Evolutionary conservation across 1,140 invertebrate species (phyloP).

Genomic region (Bilobella aurantiaca): DNA sequence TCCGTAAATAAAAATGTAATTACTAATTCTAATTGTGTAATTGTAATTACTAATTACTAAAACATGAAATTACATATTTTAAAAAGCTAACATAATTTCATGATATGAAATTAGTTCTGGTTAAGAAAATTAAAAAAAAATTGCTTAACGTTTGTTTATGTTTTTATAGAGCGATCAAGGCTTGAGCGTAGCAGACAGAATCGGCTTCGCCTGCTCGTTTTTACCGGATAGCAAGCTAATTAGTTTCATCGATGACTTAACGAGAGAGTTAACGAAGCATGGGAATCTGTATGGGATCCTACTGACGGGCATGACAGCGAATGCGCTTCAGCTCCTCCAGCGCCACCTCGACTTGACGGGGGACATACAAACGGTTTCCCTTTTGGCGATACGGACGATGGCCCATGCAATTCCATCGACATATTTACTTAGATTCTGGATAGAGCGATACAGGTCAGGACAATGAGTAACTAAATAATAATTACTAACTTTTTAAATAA

Average conservation of each 20-base stretch:
- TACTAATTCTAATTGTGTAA: too few species aligned
- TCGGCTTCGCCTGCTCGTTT: slow-evolving; percentile 88
- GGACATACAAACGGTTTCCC: slow-evolving; percentile 75
- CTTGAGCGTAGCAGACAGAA: slow-evolving; percentile 73
- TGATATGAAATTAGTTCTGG: too few species aligned
- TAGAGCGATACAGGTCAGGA: slow-evolving; percentile 28
- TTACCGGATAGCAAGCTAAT: slow-evolving; percentile 66
- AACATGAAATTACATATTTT: too few species aligned
- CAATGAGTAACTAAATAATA: too few species aligned
- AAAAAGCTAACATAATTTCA: too few species aligned
- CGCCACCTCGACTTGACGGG: slow-evolving; percentile 78
- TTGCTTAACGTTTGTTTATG: slow-evolving; percentile 25
- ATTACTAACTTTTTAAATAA: too few species aligned
- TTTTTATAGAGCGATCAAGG: slow-evolving; percentile 59
- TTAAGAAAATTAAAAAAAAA: too few species aligned
- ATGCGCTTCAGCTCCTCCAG: slow-evolving; percentile 71
- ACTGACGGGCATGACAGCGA: slow-evolving; percentile 60
- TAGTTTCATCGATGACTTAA: slow-evolving; percentile 64
- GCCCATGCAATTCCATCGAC: slow-evolving; percentile 26
- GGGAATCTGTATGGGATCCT: slow-evolving; percentile 77
- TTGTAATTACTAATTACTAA: too few species aligned
- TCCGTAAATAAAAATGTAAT: too few species aligned
- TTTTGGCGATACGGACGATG: slow-evolving; percentile 31
- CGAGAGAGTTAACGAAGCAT: slow-evolving; percentile 55
- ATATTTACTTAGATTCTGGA: slow-evolving; percentile 28